Evolutionary conservation across 2,797 vertebrate species (phyloP), one percentile per base, ranked within the genome.

Genomic region (Anguilla pacifica): DNA sequence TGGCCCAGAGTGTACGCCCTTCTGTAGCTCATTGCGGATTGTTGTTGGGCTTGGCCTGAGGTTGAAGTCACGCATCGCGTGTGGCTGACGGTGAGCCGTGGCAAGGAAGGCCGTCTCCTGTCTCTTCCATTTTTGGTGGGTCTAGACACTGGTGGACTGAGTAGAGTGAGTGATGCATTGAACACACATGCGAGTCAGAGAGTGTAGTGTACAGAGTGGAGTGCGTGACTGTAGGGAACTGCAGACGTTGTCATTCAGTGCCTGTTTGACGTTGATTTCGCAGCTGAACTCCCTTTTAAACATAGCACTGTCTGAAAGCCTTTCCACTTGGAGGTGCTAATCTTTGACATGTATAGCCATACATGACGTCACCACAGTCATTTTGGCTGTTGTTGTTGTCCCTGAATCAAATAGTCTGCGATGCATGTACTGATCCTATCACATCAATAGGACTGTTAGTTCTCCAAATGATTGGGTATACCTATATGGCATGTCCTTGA

Each of bases 281-380:
- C 10, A 51, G 15, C 19, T n/a, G 1, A 46, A 46, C 17, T 46
- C 3, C 35, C 39, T 35, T 79, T 51, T 82, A 49, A 46, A 43
- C 57, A 17, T 86, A 57, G 28, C 86, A 9, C 35, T 82, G 77
- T 87, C 39, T 61, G 55, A 81, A 64, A 77, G 77, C 55, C 49
- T 84, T 70, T 87, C 64, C 64, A 84, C 46, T 55, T 25, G 28
- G 82, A 83, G 81, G 61, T 79, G 81, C 43, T 83, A 51, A 49
- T 87, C 86, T 74, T 61, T 49, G 46, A 82, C 86, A 61, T 57
- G 74, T 82, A 82, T n/a, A 82, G 53, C 79, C 57, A 79, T 81
- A 11, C 77, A 28, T 87, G 61, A 61, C 72, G 39, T 79, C 17
- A 86, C 55, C 74, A 25, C 51, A 64, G 64, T 53, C 49, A n/a